These are phyloP conservation scores for Lypha dubia DNA, from an alignment of 2,888 invertebrate species.

Conservation along the genomic window DNA sequence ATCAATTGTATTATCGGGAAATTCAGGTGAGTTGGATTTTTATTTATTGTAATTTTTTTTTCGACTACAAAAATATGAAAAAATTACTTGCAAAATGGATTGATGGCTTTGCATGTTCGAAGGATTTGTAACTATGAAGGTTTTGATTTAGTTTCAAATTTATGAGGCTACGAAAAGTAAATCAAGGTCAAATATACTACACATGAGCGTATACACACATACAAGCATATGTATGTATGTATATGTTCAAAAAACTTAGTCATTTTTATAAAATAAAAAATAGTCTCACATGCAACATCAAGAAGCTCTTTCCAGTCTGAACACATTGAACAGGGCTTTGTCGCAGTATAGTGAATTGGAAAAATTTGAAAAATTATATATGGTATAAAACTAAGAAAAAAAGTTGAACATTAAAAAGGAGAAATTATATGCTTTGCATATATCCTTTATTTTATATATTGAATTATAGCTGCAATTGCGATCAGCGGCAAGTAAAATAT, in stretches of 20 bases:
- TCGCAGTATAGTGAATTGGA: too few species aligned
- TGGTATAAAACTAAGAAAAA: too few species aligned
- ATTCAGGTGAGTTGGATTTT: slow-evolving; percentile 78
- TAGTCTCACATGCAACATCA: not conserved
- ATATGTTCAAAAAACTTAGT: not conserved
- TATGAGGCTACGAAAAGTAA: not conserved
- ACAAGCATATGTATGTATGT: not conserved
- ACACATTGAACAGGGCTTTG: not conserved
- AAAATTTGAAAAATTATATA: too few species aligned
- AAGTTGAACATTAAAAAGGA: too few species aligned
- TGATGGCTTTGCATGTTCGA: not conserved
- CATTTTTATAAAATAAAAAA: not conserved
- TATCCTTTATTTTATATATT: too few species aligned
- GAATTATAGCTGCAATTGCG: too few species aligned
- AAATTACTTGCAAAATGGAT: not conserved
- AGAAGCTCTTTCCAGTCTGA: not conserved
- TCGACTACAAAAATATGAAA: not conserved
- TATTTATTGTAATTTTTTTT: not conserved
- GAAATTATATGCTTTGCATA: too few species aligned
- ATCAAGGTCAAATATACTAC: not conserved
- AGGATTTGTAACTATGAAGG: not conserved
- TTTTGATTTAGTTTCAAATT: not conserved
- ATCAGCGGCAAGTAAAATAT: too few species aligned
- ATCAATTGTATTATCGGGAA: slow-evolving; percentile 80
- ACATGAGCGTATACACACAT: not conserved